phyloP scores from a whole-genome alignment of 2,113 vertebrate genomes.

The Ranitomeya imitator region DNA sequence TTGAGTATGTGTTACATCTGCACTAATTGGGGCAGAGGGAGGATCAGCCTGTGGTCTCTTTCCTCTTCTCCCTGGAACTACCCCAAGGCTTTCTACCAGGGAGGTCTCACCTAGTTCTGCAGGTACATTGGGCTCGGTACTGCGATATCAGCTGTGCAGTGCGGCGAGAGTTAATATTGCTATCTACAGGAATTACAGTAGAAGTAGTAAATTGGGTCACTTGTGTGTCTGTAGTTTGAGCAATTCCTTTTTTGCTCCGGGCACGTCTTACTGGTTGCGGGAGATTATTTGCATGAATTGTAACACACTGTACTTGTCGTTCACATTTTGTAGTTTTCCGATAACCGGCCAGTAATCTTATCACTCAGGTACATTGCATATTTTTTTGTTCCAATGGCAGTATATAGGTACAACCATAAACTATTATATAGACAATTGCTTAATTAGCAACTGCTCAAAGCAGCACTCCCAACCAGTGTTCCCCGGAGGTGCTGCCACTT shows the following conservation, averaged over 20 bases:
- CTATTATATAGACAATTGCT: no score
- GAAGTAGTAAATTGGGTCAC: neutral
- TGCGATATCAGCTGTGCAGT: neutral
- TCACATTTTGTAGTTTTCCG: neutral
- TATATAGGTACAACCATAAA: no score
- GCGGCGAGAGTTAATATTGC: neutral
- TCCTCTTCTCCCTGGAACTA: neutral
- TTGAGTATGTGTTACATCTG: no score
- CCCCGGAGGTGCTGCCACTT: no score
- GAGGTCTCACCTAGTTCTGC: neutral
- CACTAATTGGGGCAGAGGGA: neutral
- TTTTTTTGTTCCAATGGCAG: no score
- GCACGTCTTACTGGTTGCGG: conserved; percentile 3
- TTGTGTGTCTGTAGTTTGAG: neutral
- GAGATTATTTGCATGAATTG: neutral
- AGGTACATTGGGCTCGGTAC: neutral
- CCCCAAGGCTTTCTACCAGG: neutral
- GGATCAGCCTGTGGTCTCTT: neutral
- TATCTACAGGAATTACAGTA: neutral
- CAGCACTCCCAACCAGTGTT: no score
- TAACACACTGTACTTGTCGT: neutral
- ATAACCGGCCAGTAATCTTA: no score
- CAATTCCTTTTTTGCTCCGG: neutral
- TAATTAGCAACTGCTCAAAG: no score
- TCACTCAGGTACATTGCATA: no score